Evolutionary conservation across 2,888 invertebrate species (phyloP).

Genomic region (Rhingia rostrata): DNA sequence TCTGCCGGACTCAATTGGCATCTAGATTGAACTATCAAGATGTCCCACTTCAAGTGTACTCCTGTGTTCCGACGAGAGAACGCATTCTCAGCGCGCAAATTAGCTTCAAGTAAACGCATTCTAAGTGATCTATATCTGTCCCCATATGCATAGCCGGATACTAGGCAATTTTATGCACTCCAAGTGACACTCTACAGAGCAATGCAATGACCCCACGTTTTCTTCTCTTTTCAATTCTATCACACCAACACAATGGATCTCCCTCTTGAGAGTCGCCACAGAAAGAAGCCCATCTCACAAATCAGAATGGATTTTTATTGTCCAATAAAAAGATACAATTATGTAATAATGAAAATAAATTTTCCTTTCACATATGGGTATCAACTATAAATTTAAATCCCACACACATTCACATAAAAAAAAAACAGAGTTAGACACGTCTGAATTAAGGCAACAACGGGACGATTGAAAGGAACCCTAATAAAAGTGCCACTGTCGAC

Average conservation of each 20-base stretch:
- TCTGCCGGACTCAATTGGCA: slow-evolving; percentile 1
- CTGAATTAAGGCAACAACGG: slow-evolving; percentile 19
- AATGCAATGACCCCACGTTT: slow-evolving; percentile 63
- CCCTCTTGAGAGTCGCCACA: slow-evolving; percentile 24
- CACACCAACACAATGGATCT: slow-evolving; percentile 5
- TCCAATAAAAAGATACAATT: slow-evolving; percentile 69
- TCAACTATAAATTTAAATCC: slow-evolving; percentile 46
- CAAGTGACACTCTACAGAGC: slow-evolving; percentile 53
- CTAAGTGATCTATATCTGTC: slow-evolving; percentile 24
- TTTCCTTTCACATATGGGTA: slow-evolving; percentile 54
- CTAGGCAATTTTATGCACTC: slow-evolving; percentile 65
- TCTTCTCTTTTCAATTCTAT: background rate
- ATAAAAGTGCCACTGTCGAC: slow-evolving; percentile 32
- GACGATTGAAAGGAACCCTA: slow-evolving; percentile 15
- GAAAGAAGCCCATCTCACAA: slow-evolving; percentile 16
- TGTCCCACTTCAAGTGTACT: slow-evolving; percentile 48
- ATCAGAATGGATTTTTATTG: slow-evolving; percentile 47
- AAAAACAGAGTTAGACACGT: slow-evolving; percentile 8
- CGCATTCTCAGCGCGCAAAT: slow-evolving; percentile 53
- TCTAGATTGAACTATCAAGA: slow-evolving; percentile 38
- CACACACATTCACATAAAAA: slow-evolving; percentile 17
- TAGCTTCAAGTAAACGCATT: slow-evolving; percentile 50
- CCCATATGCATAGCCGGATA: slow-evolving; percentile 48
- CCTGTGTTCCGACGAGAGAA: slow-evolving; percentile 32
- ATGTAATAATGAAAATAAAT: slow-evolving; percentile 68